Percentiles rank a stretch among this genome's conserved stretches.
Conservation (phyloP, 1,140 invertebrate genomes). For the Dermatophagoides farinae region DNA sequence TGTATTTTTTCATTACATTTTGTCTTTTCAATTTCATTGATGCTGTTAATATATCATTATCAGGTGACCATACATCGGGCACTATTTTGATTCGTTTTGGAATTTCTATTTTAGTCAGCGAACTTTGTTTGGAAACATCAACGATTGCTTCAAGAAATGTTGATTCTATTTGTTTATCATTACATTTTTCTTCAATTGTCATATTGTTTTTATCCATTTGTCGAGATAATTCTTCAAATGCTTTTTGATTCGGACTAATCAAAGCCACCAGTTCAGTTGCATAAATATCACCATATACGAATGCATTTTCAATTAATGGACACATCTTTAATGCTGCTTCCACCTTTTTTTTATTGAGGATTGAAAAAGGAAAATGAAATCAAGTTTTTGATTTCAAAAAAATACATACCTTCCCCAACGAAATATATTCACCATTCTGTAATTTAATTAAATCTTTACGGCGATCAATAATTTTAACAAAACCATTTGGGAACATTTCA, state of each 20-base stretch:
- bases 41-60: conserved; percentile 31
- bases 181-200: conserved; percentile 39
- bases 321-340: conserved; percentile 15
- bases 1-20: conserved; percentile 12
- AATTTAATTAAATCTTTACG: conserved; percentile 96
- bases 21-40: conserved; percentile 25
- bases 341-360: neutral
- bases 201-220: conserved; percentile 16
- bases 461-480: conserved; percentile 45
- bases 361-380: conserved; percentile 24
- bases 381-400: neutral
- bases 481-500: conserved; percentile 31
- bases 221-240: conserved; percentile 40
- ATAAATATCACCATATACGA: conserved; percentile 18
- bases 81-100: conserved; percentile 26
- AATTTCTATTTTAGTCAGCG: conserved; percentile 24
- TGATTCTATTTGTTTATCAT: conserved; percentile 44
- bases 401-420: conserved; percentile 24
- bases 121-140: conserved; percentile 41
- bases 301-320: conserved; percentile 16
- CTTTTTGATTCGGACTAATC: conserved; percentile 55
- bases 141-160: conserved; percentile 52
- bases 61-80: conserved; percentile 29
- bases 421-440: conserved; percentile 75
- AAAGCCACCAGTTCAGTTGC: conserved; percentile 67